Base-by-base conservation (phyloP, 2,797 vertebrate species). In the Poeciliopsis turneri region DNA sequence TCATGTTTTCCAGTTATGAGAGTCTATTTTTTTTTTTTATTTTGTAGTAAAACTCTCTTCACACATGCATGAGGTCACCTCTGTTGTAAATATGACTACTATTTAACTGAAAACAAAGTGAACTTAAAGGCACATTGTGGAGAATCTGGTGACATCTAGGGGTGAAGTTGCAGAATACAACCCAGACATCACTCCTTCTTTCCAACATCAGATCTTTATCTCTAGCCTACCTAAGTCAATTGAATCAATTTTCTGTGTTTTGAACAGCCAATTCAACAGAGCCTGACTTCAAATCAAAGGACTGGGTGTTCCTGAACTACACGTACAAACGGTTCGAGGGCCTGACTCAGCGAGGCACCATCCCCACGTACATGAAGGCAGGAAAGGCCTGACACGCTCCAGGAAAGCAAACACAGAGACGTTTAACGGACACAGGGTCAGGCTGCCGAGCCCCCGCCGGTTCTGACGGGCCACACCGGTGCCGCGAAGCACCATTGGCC, bases 301-400 rank as follows among this genome's bases (percentile, higher is more conserved):
- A 99, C 95, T 99, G 98, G 98, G 98, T 99, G 83, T 99, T 99
- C 92, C 97, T 99, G 88, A 99, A 99, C 95, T 99, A 99, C 77
- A 99, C 98, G 15, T 99, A 99, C 95, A 99, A 99, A 87, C 96
- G 98, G 77, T 99, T 99, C 51, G 98, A 99, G 93, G 98, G 98
- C 72, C 93, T 99, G 77, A 99, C 98, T 0, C 98, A 99, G 89
- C 96, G 98, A 61, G 98, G 98, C 89, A 97, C 97, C 33, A 99
- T 99, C 90, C 98, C 98, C 51, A 97, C 96, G 43, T 99, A 99
- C 95, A 98, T 98, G 97, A 98, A 99, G 93, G 95, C 95, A 0
- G 97, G 97, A 83, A 98, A 99, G 87, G 95, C 97, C 80, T 98
- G 96, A 99, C 80, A 18, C 28, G 6, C 64, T 43, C 69, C 33